These are phyloP conservation scores for Sigmodon hispidus DNA, from an alignment of 2,113 vertebrate species.

Conservation along the genomic window DNA sequence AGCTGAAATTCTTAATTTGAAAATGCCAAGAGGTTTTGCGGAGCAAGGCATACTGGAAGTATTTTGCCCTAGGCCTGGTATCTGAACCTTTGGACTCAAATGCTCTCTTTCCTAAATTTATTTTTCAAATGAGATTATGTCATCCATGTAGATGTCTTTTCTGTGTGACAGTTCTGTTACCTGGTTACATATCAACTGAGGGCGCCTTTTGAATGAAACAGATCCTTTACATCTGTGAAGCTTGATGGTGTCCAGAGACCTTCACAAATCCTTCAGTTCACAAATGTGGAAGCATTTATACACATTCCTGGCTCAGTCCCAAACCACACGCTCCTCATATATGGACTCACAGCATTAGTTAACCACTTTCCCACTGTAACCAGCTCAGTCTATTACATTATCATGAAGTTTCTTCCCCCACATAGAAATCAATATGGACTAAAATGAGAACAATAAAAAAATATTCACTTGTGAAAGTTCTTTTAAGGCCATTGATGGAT, in stretches of 20 bases:
- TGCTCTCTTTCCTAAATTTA: not conserved
- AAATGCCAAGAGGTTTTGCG: not conserved
- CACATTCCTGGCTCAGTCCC: conserved; percentile 45
- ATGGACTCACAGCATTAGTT: not conserved
- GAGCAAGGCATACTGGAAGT: not conserved
- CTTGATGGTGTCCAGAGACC: conserved; percentile 22
- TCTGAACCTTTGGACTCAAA: not conserved
- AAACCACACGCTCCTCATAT: conserved; percentile 29
- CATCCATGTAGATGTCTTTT: conserved; percentile 3
- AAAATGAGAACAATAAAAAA: not conserved
- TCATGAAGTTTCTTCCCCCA: conserved; percentile 22
- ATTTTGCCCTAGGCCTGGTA: not conserved
- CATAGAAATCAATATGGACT: conserved; percentile 27
- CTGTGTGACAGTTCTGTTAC: conserved; percentile 11
- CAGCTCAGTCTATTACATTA: conserved; percentile 52
- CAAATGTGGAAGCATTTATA: not conserved
- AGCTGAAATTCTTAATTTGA: conserved; percentile 15
- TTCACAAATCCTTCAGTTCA: conserved; percentile 14
- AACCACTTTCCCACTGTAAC: conserved; percentile 56
- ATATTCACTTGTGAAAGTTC: not conserved
- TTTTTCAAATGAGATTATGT: conserved; percentile 30
- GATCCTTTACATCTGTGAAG: conserved; percentile 30
- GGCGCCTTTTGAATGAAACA: not conserved
- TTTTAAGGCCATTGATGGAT: not conserved
- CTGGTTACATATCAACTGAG: conserved; percentile 41